These are phyloP conservation scores for Hystrix cristata DNA, from an alignment of 2,113 vertebrate genomes.

Conservation along the genomic window DNA sequence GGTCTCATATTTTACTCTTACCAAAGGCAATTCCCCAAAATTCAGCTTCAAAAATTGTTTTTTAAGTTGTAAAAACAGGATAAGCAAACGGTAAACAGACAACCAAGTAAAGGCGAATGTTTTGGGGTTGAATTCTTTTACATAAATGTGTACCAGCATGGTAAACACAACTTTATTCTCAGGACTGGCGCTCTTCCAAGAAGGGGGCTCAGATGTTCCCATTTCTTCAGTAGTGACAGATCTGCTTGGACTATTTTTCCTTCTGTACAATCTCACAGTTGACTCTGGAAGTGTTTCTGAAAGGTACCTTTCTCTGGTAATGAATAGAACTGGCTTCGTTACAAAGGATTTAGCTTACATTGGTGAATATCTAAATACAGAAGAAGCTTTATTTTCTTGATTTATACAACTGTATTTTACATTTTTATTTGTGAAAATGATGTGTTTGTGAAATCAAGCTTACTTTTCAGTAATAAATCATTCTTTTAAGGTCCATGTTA, in stretches of 20 bases:
- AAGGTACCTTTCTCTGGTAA: background rate
- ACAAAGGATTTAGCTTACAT: conserved; percentile 39
- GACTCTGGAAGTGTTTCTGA: conserved; percentile 40
- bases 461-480: conserved; percentile 9
- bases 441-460: conserved; percentile 33
- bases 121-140: background rate
- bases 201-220: background rate
- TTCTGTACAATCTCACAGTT: background rate
- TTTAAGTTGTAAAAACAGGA: conserved; percentile 35
- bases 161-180: background rate
- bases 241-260: background rate
- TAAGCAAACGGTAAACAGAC: background rate
- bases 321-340: background rate
- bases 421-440: background rate
- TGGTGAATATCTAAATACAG: conserved; percentile 50
- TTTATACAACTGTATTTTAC: background rate
- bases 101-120: background rate
- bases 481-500: background rate
- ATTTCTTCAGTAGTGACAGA: conserved; percentile 45
- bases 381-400: conserved; percentile 57
- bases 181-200: background rate
- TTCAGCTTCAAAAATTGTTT: conserved; percentile 37
- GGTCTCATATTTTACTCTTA: background rate
- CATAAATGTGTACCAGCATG: background rate
- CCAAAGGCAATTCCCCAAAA: background rate